phyloP scores from a whole-genome alignment of 1,140 invertebrate species.

The Neomicropteryx cornuta region DNA sequence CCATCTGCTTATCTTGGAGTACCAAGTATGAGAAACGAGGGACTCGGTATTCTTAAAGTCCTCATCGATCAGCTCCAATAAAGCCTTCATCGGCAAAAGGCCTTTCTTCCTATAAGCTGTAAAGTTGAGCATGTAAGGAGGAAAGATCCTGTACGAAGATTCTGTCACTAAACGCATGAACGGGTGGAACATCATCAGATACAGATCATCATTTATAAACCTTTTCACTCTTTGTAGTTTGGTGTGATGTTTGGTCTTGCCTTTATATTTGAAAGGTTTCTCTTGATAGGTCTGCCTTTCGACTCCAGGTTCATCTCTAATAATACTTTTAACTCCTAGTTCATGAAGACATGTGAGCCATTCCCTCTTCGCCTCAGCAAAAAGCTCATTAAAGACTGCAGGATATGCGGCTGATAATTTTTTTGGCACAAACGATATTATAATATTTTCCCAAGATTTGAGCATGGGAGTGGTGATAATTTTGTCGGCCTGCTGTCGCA shows the following conservation, averaged over 20 bases:
- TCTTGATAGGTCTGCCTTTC: constrained; percentile 11
- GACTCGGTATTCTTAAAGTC: constrained; percentile 19
- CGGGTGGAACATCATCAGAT: constrained; percentile 39
- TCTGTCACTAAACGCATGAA: constrained; percentile 39
- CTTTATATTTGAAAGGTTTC: constrained; percentile 30
- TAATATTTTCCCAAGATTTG: constrained; percentile 20
- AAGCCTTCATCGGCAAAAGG: constrained; percentile 18
- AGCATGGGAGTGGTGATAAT: constrained; percentile 10
- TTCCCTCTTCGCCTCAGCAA: constrained; percentile 20
- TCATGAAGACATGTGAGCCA: constrained; percentile 23
- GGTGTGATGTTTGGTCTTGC: constrained; percentile 35
- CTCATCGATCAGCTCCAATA: constrained; percentile 20
- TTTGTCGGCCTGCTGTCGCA: constrained; percentile 7
- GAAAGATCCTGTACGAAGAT: constrained; percentile 30
- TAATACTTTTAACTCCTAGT: constrained; percentile 19
- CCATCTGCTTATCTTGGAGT: constrained; percentile 15
- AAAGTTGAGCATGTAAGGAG: constrained; percentile 32
- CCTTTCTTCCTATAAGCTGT: constrained; percentile 21
- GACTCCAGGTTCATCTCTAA: constrained; percentile 13
- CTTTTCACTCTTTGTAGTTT: constrained; percentile 36
- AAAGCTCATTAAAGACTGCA: constrained; percentile 16
- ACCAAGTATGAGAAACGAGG: constrained; percentile 20
- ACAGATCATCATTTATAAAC: constrained; percentile 32
- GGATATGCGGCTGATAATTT: constrained; percentile 18
- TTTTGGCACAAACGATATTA: constrained; percentile 19